A percentile compares a stretch with the other conserved stretches of the same genome.
Conservation (phyloP, 2,797 vertebrate genomes). For the Anableps anableps region DNA sequence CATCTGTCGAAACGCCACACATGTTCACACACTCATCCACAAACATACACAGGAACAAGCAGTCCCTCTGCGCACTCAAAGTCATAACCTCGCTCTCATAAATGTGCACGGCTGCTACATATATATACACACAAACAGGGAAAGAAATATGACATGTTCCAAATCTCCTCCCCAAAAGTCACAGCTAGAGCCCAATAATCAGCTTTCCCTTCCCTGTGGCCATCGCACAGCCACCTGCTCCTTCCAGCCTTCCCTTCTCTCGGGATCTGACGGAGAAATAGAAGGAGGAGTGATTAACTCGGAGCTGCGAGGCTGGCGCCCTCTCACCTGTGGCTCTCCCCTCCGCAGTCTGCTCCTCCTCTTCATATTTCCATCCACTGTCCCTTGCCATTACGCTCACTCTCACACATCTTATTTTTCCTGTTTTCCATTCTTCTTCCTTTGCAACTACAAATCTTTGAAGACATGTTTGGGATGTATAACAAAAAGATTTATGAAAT, state of each 20-base stretch:
- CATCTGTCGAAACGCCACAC: conserved; percentile 32
- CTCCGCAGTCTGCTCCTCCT: conserved; percentile 31
- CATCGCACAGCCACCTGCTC: conserved; percentile 66
- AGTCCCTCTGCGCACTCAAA: conserved; percentile 10
- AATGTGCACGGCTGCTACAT: conserved; percentile 34
- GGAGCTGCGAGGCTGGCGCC: conserved; percentile 58
- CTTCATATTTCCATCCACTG: conserved; percentile 44
- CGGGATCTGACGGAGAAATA: conserved; percentile 63
- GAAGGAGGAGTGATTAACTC: conserved; percentile 72
- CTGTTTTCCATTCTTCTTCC: conserved; percentile 13
- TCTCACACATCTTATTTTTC: conserved; percentile 23
- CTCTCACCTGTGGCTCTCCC: conserved; percentile 73
- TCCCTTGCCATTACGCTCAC: conserved; percentile 42
- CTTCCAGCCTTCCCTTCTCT: conserved; percentile 38
- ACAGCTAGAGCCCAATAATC: conserved; percentile 53
- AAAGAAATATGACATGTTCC: conserved; percentile 15
- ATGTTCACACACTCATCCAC: conserved; percentile 2
- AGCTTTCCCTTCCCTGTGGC: conserved; percentile 66
- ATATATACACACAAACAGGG: neutral
- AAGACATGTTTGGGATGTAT: neutral
- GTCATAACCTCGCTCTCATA: conserved; percentile 40
- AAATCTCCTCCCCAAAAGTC: conserved; percentile 48
- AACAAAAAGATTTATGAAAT: neutral
- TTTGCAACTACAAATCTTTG: neutral
- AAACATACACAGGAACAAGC: neutral